phyloP scores from a whole-genome alignment of 2,797 vertebrate genomes.

The Echeneis naucrates region DNA sequence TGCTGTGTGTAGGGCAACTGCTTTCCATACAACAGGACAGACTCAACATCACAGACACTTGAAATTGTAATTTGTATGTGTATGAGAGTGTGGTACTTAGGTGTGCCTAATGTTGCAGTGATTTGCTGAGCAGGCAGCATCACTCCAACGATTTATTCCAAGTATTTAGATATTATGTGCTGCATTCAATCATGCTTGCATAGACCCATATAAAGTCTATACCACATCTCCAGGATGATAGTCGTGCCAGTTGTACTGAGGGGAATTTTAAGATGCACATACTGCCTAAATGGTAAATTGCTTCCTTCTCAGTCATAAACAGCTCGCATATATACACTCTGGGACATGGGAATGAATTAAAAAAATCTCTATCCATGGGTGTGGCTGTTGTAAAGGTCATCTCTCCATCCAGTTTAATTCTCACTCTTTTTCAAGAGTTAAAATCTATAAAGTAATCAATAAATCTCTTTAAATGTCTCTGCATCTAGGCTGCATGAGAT shows the following conservation, averaged over 20 bases:
- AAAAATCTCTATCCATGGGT: constrained; percentile 40
- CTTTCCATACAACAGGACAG: constrained; percentile 74
- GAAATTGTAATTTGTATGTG: constrained; percentile 64
- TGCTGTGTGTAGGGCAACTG: constrained; percentile 58
- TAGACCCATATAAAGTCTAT: constrained; percentile 64
- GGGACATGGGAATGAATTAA: constrained; percentile 20
- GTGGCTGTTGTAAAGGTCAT: constrained; percentile 82
- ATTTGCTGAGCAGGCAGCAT: constrained; percentile 82
- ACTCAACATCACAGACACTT: constrained; percentile 49
- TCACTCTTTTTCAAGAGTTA: constrained; percentile 81
- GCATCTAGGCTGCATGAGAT: constrained; percentile 76
- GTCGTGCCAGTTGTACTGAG: constrained; percentile 34
- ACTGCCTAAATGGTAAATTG: constrained; percentile 64
- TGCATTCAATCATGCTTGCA: constrained; percentile 65
- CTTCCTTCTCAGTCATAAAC: constrained; percentile 51
- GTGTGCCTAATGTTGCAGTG: constrained; percentile 79
- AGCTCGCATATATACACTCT: constrained; percentile 36
- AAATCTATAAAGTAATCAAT: constrained; percentile 86
- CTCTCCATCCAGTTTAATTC: constrained; percentile 80
- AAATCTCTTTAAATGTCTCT: constrained; percentile 84
- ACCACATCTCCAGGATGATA: constrained; percentile 55
- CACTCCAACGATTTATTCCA: constrained; percentile 78
- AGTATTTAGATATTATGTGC: constrained; percentile 78
- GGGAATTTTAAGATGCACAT: constrained; percentile 48
- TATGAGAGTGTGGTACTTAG: constrained; percentile 69